phyloP scores from a whole-genome alignment of 2,888 invertebrate species.

The Tinea semifulvella region DNA sequence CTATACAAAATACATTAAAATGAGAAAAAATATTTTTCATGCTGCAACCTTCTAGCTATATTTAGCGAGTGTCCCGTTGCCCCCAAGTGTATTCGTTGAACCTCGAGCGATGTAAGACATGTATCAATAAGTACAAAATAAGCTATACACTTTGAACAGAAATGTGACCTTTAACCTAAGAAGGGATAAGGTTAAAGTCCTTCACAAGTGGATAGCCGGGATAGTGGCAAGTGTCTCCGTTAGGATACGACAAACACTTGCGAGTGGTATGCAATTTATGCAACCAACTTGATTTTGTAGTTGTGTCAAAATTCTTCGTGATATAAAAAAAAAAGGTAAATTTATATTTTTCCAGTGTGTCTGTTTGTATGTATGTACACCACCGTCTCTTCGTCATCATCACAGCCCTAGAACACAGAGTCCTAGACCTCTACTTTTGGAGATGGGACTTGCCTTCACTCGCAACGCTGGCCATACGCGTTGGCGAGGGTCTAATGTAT shows the following conservation, averaged over 20 bases:
- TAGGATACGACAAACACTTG: slow-evolving; percentile 3
- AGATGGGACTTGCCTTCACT: no score
- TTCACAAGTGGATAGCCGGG: not conserved
- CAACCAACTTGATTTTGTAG: slow-evolving; percentile 6
- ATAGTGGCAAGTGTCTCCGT: not conserved
- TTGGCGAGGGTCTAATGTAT: no score
- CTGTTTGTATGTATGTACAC: not conserved
- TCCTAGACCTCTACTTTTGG: no score
- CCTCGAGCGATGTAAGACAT: slow-evolving; percentile 8
- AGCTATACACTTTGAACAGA: not conserved
- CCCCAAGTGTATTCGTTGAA: no score
- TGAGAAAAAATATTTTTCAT: no score
- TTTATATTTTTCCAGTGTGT: slow-evolving; percentile 7
- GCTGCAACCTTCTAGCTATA: no score
- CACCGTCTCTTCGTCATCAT: no score
- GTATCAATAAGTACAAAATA: slow-evolving; percentile 6
- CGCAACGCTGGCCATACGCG: no score
- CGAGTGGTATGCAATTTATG: slow-evolving; percentile 8
- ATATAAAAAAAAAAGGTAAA: slow-evolving; percentile 10
- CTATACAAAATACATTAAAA: no score
- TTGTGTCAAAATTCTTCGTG: slow-evolving; percentile 1
- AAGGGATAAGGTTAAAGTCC: not conserved
- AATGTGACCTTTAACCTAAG: not conserved
- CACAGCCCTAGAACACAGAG: no score
- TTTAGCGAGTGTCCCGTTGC: no score